These are phyloP conservation scores for Halcyon smyrnensis DNA, from an alignment of 2,797 vertebrate genomes.

Conservation along the genomic window DNA sequence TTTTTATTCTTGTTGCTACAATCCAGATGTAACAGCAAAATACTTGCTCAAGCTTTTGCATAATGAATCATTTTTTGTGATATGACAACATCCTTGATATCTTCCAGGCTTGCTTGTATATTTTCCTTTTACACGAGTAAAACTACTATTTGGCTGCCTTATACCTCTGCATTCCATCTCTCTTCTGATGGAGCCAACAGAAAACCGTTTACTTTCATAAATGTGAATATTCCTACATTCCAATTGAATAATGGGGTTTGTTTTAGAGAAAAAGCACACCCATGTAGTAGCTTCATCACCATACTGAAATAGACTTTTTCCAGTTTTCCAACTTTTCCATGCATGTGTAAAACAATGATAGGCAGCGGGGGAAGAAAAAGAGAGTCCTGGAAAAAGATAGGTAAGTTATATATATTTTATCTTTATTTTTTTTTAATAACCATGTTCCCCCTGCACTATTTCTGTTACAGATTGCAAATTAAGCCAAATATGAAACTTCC, in stretches of 20 bases:
- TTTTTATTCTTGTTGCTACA: background rate
- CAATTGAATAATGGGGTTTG: background rate
- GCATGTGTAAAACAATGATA: background rate
- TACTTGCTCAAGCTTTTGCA: background rate
- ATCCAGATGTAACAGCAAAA: background rate
- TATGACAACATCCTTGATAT: background rate
- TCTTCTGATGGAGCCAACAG: background rate
- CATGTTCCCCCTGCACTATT: background rate
- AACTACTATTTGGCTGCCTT: background rate
- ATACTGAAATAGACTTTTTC: background rate
- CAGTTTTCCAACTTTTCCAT: background rate
- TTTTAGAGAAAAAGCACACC: background rate
- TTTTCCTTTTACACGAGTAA: background rate
- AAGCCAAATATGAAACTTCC: background rate
- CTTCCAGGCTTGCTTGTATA: background rate
- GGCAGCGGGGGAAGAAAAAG: background rate
- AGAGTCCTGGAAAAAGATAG: background rate
- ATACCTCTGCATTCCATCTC: background rate
- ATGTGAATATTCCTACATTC: background rate
- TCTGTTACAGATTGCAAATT: background rate
- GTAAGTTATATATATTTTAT: background rate
- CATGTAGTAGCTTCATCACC: rapidly evolving
- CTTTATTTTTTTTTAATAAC: background rate
- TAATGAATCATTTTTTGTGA: background rate
- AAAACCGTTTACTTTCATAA: background rate